Percentiles rank a stretch among this genome's conserved stretches.
These are phyloP conservation scores for Macquaria ambigua DNA, from an alignment of 2,113 vertebrate genomes.

Conservation along the genomic window DNA sequence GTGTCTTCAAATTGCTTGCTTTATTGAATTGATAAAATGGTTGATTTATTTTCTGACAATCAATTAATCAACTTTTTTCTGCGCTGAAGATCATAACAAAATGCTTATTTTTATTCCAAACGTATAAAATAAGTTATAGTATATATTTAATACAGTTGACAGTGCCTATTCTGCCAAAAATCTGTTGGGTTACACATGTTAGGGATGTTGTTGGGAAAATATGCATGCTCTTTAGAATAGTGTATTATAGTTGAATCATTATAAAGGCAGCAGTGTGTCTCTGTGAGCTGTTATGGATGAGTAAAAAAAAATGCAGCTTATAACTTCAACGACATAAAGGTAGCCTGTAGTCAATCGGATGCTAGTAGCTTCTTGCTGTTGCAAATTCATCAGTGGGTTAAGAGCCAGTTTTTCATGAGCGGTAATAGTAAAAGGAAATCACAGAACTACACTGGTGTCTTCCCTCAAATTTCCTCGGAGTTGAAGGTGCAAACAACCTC, in stretches of 20 bases:
- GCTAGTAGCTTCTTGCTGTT: slow-evolving; percentile 1
- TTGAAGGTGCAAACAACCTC: background rate
- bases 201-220: background rate
- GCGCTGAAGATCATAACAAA: background rate
- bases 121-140: background rate
- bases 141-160: background rate
- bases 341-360: background rate
- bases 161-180: background rate
- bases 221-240: background rate
- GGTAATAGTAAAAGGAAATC: slow-evolving; percentile 6
- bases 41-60: background rate
- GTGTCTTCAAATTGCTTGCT: background rate
- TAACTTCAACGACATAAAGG: slow-evolving; percentile 10
- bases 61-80: background rate
- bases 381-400: background rate
- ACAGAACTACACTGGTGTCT: background rate
- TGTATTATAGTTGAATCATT: background rate
- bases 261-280: background rate
- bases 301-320: slow-evolving; percentile 16
- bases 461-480: background rate
- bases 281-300: slow-evolving; percentile 1
- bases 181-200: background rate
- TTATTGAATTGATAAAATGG: no score
- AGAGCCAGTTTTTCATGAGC: background rate
- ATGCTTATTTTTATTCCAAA: background rate